Base-by-base conservation (phyloP, 1,140 invertebrate genomes). In the Olivierus martensii region DNA sequence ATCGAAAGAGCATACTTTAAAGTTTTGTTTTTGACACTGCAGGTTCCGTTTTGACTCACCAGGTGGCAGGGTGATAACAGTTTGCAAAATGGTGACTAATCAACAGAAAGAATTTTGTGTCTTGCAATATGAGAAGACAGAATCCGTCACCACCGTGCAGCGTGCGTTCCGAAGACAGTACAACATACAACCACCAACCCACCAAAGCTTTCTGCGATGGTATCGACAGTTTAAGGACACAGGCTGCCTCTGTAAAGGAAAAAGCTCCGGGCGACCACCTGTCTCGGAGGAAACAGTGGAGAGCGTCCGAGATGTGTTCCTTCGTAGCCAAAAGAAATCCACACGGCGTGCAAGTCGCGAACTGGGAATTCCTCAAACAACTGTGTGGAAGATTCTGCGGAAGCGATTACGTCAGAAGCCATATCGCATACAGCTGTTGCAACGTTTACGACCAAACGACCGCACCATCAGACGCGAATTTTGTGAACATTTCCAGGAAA, bases 331-430 rank as follows among this genome's bases (percentile, higher is more conserved):
- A 52, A 1, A 43, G 22, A 52, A 52, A 43, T 52, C 43, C 34
- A 38, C 36, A 12, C 1, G 21, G 1, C 43, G 36, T 11, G 51
- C 51, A 46, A 46, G 43, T 39, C 18, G 42, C 28, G 36, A 52
- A 46, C 51, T 52, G 10, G 43, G 43, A 21, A 37, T 52, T 19
- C 43, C 51, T 10, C 28, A 46, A 28, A 28, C 10, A 21, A 46
- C 51, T 46, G 44, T 52, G 1, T 52, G 51, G 42, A 46, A 46
- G 34, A 46, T 52, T 52, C 22, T 52, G 43, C 17, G 44, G 35
- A 11, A 18, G 14, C 35, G 38, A 21, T 46, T 46, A 37, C 21
- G 15, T 17, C 11, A 15, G 28, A 52, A 52, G 46, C 28, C 44
- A 15, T 46, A 52, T 19, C 22, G 35, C 14, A 11, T 46, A 10